Evolutionary conservation across 2,113 vertebrate genomes (phyloP).

Genomic region (Thryonomys swinderianus): DNA sequence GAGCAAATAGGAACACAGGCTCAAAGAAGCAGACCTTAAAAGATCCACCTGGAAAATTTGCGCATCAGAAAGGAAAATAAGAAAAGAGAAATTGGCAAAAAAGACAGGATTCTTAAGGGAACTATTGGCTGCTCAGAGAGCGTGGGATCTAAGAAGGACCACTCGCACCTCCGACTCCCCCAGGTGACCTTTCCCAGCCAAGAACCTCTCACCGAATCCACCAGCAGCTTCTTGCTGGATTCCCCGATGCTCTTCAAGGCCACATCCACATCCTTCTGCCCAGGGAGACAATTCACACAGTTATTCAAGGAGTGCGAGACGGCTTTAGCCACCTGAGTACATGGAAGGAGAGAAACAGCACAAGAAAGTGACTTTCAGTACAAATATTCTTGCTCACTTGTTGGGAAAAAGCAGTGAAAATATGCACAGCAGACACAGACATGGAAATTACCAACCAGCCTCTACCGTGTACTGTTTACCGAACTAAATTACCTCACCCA

Average conservation of each 20-base stretch:
- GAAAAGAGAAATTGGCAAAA: background rate
- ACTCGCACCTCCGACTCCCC: background rate
- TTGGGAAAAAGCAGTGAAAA: background rate
- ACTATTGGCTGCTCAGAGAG: background rate
- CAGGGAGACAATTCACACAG: slow-evolving; percentile 98
- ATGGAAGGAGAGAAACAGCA: background rate
- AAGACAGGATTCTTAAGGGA: background rate
- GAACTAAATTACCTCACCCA: background rate
- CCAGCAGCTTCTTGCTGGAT: slow-evolving; percentile 98
- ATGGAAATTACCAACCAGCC: background rate
- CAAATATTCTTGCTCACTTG: background rate
- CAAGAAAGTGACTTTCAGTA: background rate
- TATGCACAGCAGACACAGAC: background rate
- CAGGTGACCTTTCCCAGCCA: background rate
- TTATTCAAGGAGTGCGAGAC: slow-evolving; percentile 99
- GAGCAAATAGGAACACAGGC: background rate
- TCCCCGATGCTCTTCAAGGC: slow-evolving; percentile 98
- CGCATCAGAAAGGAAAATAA: background rate
- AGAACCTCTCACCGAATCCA: slow-evolving; percentile 93
- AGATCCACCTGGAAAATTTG: background rate
- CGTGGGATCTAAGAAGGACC: background rate
- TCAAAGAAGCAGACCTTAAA: background rate
- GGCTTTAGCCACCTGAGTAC: slow-evolving; percentile 95
- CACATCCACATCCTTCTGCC: slow-evolving; percentile 99
- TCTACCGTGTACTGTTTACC: background rate